Evolutionary conservation across 2,888 invertebrate species (phyloP).

Genomic region (Agonopterix alstromeriana): DNA sequence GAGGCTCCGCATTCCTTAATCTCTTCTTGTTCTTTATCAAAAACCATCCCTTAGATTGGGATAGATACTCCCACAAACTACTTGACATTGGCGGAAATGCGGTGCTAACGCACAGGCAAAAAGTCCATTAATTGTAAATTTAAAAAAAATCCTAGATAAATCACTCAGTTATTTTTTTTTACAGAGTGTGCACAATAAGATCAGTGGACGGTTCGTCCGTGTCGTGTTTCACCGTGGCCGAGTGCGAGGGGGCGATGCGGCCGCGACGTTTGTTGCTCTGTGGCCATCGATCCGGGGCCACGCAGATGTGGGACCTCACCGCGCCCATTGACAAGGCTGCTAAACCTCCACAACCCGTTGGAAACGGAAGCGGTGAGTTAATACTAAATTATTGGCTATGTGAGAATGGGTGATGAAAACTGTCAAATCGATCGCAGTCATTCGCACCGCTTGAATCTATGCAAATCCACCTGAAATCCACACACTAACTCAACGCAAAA

Average conservation of each 20-base stretch:
- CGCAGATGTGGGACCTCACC: slow-evolving; percentile 99
- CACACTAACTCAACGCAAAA: too few relatives aligned
- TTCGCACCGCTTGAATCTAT: too few relatives aligned
- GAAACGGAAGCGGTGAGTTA: slow-evolving; percentile 15
- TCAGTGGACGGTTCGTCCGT: slow-evolving; percentile 96
- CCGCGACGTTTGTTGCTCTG: slow-evolving; percentile 93
- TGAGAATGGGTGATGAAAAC: too few relatives aligned
- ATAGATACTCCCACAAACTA: too few relatives aligned
- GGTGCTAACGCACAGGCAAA: too few relatives aligned
- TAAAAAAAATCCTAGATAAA: neutral
- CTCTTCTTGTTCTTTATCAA: too few relatives aligned
- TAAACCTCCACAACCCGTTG: slow-evolving; percentile 24
- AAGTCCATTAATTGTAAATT: too few relatives aligned
- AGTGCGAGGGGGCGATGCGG: slow-evolving; percentile 96
- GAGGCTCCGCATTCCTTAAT: too few relatives aligned
- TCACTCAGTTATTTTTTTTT: neutral
- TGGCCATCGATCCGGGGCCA: slow-evolving; percentile 93
- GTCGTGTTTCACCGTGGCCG: slow-evolving; percentile 97
- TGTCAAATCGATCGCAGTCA: too few relatives aligned
- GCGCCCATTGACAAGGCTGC: slow-evolving; percentile 90
- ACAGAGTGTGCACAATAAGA: slow-evolving; percentile 93
- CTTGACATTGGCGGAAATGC: too few relatives aligned
- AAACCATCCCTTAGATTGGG: too few relatives aligned
- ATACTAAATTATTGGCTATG: neutral
- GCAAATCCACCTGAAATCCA: too few relatives aligned